Base-by-base conservation (phyloP, 2,113 vertebrate species). In the Anarhynchus alexandrinus region DNA sequence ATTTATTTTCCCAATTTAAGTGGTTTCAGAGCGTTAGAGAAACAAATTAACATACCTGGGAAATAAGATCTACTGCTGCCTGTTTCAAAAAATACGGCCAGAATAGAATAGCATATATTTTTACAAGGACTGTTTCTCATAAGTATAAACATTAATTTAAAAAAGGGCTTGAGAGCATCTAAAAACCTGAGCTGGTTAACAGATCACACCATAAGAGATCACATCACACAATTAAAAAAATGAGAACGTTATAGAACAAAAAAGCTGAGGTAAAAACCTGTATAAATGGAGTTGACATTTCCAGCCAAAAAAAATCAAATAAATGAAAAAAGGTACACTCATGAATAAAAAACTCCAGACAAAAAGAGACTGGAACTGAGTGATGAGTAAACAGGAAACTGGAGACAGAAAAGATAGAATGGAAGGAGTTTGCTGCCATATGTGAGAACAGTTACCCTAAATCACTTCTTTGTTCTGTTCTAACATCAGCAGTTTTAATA, bases 321-420 rank as follows among this genome's bases (percentile, higher is more conserved):
- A 20, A 36, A 52, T 69, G n/a, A 1, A 4, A 61, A 65, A 83
- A 86, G 23, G n/a, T 69, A 25, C 47, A 59, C 12, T 82, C 12
- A 26, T 59, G 16, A 83, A 58, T 81, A 86, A 83, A 76, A 77
- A 92, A 69, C 42, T 82, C 49, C 42, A 58, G 51, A 58, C 12
- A 57, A 87, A 89, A 81, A 13, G 32, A 69, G 73, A n/a, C 66
- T 52, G 79, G 55, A 90, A 36, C 79, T 83, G 51, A 10, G 18
- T 73, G 74, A 81, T 88, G 88, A 96, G 82, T 62, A 90, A 96
- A 90, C 66, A 95, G 93, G 85, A 96, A 92, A 83, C 58, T 62
- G 71, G 70, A 88, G 66, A 21, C 58, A 93, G 74, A 77, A 72
- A 59, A 90, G 8, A 47, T 1, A 79, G 87, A 93, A 57, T 94